Conservation (phyloP, 2,113 vertebrate genomes). For the Oryzias melastigma region DNA sequence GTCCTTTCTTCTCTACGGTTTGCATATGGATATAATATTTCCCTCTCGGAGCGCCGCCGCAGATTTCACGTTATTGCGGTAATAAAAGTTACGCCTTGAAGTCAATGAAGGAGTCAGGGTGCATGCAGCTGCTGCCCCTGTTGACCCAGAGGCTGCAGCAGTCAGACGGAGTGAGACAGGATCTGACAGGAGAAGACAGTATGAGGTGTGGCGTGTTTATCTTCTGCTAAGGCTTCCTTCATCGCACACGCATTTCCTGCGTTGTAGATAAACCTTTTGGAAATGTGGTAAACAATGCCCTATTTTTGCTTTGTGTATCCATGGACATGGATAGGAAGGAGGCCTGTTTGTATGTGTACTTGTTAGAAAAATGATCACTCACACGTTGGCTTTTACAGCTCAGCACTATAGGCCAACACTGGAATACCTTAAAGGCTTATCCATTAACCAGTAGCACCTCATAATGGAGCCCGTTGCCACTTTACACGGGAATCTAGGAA, state of each 20-base stretch:
- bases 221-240: slow-evolving; percentile 62
- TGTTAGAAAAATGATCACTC: no score
- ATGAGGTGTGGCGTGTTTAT: slow-evolving; percentile 73
- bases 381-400: no score
- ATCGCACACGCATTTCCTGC: slow-evolving; percentile 64
- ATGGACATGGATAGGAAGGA: background rate
- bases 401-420: no score
- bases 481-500: no score
- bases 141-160: slow-evolving; percentile 45
- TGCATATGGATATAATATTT: slow-evolving; percentile 1
- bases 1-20: slow-evolving; percentile 6
- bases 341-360: background rate
- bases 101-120: slow-evolving; percentile 7
- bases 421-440: no score
- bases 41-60: slow-evolving; percentile 1
- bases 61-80: slow-evolving; percentile 2
- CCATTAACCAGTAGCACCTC: no score
- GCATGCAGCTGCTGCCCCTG: slow-evolving; percentile 29
- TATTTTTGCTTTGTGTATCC: slow-evolving; percentile 17
- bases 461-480: no score
- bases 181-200: slow-evolving; percentile 70
- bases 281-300: slow-evolving; percentile 42
- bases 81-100: slow-evolving; percentile 1
- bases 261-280: slow-evolving; percentile 48
- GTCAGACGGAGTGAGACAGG: slow-evolving; percentile 54